These are phyloP conservation scores for Amorpha juglandis DNA, from an alignment of 2,888 invertebrate species.

Conservation along the genomic window DNA sequence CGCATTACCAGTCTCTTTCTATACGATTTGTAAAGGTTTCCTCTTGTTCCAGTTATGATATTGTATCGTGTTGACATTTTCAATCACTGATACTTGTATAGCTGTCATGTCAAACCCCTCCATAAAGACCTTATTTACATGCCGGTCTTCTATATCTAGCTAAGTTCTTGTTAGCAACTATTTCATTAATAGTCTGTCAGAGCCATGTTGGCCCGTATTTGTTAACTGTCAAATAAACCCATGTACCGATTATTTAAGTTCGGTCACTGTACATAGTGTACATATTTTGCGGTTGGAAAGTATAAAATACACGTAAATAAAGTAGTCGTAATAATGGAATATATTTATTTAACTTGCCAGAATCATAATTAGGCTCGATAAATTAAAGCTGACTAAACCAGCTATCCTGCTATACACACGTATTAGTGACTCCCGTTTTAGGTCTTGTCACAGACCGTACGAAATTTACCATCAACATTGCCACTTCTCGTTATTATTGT, in stretches of 20 bases:
- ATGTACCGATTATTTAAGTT: neutral
- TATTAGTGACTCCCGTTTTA: too few species aligned
- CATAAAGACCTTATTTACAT: constrained; percentile 32
- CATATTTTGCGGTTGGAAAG: neutral
- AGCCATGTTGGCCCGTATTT: constrained; percentile 12
- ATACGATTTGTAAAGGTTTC: constrained; percentile 76
- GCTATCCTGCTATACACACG: too few species aligned
- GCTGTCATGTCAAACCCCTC: constrained; percentile 39
- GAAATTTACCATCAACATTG: too few species aligned
- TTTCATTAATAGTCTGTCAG: constrained; percentile 17
- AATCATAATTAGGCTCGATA: too few species aligned
- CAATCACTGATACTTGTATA: constrained; percentile 51
- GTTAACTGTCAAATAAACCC: constrained; percentile 22
- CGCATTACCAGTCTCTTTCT: constrained; percentile 66
- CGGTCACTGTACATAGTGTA: constrained; percentile 1
- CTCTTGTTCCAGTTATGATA: constrained; percentile 64
- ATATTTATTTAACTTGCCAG: too few species aligned
- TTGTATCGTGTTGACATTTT: constrained; percentile 62
- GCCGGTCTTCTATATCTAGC: constrained; percentile 40
- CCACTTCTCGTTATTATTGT: too few species aligned
- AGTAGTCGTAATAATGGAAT: neutral
- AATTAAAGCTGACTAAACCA: too few species aligned
- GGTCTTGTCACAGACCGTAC: too few species aligned
- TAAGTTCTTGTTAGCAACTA: constrained; percentile 26
- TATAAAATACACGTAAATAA: neutral